Base-by-base conservation (phyloP, 2,797 vertebrate species). In the Crypturellus tataupa region DNA sequence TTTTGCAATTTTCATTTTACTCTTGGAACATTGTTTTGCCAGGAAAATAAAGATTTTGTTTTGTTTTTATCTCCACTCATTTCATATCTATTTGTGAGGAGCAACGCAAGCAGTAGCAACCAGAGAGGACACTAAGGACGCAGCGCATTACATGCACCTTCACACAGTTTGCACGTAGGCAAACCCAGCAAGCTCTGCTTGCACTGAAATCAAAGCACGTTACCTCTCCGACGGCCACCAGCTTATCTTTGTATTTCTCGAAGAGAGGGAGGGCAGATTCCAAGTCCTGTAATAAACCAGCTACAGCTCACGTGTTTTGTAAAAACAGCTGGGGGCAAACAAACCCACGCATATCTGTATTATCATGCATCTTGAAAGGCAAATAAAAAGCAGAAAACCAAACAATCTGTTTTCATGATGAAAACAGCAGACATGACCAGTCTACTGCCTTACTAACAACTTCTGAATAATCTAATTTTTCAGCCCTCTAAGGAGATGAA, bases 211-310 rank as follows among this genome's bases (percentile, higher is more conserved):
- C 35, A 64, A 62, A 94, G 77, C 76, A 87, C 56, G 58, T 62
- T 94, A 97, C 93, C 96, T 97, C 89, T 82, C 96, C 97, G 21
- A 94, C 39, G 42, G 96, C 92, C 11, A 97, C 93, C 15, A 98
- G 93, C 1, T 96, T 72, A 55, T 94, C 95, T 91, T 84, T 93
- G 93, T 97, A 91, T 72, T 95, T 94, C 75, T 97, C 82, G 46
- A 98, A 97, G 18, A 91, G 90, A 4, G 25, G 87, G 59, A 98
- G 63, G 20, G 94, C 95, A 49, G 92, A 72, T 33, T 98, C 95
- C 93, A 98, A n/a, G 12, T 97, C 97, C 97, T 97, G 69, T 56
- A 79, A 72, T 78, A 95, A 94, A 85, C 16, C 51, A 85, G 53
- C 53, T 13, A 27, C 69, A 55, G 25, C n/a, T 72, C 42, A 37